Conservation (phyloP, 2,113 vertebrate genomes). For the Laticauda colubrina region DNA sequence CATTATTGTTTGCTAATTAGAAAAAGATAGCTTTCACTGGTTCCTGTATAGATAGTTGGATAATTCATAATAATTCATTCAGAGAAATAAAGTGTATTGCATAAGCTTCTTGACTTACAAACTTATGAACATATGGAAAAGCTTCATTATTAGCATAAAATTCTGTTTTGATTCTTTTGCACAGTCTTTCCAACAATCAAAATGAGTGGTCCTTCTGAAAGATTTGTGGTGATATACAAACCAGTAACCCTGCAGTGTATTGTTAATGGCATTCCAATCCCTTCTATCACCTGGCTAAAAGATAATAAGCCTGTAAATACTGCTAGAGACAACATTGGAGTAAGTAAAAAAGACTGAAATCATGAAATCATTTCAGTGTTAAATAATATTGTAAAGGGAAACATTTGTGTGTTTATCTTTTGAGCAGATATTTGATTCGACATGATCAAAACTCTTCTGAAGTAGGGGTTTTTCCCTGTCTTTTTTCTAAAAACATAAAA, state of each 20-base stretch:
- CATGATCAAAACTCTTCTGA: background rate
- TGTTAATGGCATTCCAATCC: conserved; percentile 85
- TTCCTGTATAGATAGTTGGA: background rate
- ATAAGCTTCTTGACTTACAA: background rate
- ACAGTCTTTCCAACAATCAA: conserved; percentile 90
- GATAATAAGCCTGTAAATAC: conserved; percentile 86
- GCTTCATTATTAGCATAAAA: background rate
- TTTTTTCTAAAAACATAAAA: background rate
- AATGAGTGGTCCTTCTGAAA: conserved; percentile 75
- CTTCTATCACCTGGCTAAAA: conserved; percentile 93
- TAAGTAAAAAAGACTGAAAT: conserved; percentile 58
- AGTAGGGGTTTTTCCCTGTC: background rate
- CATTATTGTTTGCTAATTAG: background rate
- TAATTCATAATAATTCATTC: background rate
- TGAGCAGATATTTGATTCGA: background rate
- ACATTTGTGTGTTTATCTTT: background rate
- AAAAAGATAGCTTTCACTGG: background rate
- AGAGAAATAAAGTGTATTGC: background rate
- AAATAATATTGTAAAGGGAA: background rate
- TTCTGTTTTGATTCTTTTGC: conserved; percentile 31
- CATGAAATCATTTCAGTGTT: background rate
- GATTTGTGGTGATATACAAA: conserved; percentile 81
- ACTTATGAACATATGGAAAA: background rate
- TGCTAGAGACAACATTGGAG: conserved; percentile 80
- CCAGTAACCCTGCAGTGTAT: conserved; percentile 82